These are phyloP conservation scores for human DNA, from an alignment of 2,113 vertebrate species.

Conservation along the genomic window GRCh38 chr1:207417001-207417500, in stretches of 20 bases:
- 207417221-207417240: neutral
- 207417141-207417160: neutral
- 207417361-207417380: neutral
- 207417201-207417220: neutral
- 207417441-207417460: neutral
- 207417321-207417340: slow-evolving; percentile 48
- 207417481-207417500: neutral
- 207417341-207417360: neutral
- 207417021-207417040: slow-evolving; percentile 9
- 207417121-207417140: neutral
- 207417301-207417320: neutral
- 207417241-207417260: neutral
- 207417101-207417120: neutral
- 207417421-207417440: neutral
- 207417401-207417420: neutral
- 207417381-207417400: neutral
- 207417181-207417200: neutral
- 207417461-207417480: neutral
- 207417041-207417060: neutral
- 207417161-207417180: neutral
- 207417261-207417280: neutral
- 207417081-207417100: neutral
- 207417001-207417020: neutral
- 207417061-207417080: neutral
- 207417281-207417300: neutral